Base-by-base conservation (phyloP, 2,888 invertebrate genomes). In the Netelia fuscicornis region DNA sequence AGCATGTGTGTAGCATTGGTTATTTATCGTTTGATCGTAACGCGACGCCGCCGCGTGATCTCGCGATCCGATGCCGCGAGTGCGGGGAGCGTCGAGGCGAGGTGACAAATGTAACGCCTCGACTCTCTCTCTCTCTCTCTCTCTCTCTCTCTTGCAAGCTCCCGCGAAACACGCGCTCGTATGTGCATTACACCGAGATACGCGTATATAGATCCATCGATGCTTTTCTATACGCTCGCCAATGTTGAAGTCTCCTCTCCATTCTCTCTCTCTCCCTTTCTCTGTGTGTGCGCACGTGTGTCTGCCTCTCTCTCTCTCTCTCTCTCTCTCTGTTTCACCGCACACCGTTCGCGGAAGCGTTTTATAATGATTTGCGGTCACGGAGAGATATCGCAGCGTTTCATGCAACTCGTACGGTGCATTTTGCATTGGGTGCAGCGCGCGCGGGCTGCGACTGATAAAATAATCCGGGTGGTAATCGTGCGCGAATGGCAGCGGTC, bases 281-380 rank as follows among this genome's bases (percentile, higher is more conserved):
- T 30, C 5, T 30, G 0, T 30, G 3, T 30, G 30, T 30, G 30
- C 5, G 30, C 2, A 25, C 25, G 25, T 25, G 25, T 25, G 25
- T 17, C 17, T 25, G 25, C 25, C 25, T 25, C 25, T 25, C 25
- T 25, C 25, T 25, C 6, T n/a, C 25, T 25, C 25, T 25, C 25
- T 25, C 25, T 25, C 6, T n/a, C n/a, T 6, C 52, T n/a, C 44
- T 23, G 17, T 70, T 58, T 30, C 62, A 17, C 25, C 23, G n/a
- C n/a, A 62, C 71, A 23, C 10, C 84, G 76, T 72, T 83, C 82
- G 80, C 82, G 85, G 85, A 83, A 85, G 82, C 80, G 68, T 82
- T 85, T 83, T 77, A 85, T 85, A 85, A 85, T 83, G 85, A 85
- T 85, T 85, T 85, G 82, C 85, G 85, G 85, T 85, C 82, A 74